Evolutionary conservation across 1,140 invertebrate species (phyloP).

Genomic region (Hypothenemus hampei): DNA sequence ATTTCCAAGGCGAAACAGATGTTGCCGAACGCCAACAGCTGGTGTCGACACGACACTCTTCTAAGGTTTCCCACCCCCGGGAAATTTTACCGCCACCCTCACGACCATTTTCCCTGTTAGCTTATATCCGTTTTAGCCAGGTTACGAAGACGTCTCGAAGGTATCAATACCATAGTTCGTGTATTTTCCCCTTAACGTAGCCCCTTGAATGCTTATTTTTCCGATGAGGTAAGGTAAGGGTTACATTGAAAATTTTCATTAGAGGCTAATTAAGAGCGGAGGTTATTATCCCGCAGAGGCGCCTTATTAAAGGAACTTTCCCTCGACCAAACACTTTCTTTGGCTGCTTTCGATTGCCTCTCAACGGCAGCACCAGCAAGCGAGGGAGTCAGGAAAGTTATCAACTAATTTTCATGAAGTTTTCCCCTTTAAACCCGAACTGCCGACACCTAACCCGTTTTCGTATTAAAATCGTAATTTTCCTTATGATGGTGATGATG

Average conservation of each 20-base stretch:
- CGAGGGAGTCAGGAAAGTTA: too few relatives aligned
- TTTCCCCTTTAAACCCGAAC: neutral
- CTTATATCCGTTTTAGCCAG: neutral
- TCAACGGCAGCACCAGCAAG: too few relatives aligned
- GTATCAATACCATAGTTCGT: neutral
- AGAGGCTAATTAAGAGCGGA: slow-evolving; percentile 45
- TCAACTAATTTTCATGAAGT: slow-evolving; percentile 20
- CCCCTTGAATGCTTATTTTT: too few relatives aligned
- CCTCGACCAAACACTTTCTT: slow-evolving; percentile 25
- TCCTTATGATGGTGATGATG: too few relatives aligned
- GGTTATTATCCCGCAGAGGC: slow-evolving; percentile 43
- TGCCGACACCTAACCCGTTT: neutral
- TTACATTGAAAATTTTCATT: slow-evolving; percentile 40
- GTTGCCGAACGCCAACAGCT: slow-evolving; percentile 26
- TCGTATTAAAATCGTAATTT: too few relatives aligned
- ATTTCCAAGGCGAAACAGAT: slow-evolving; percentile 25
- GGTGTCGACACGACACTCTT: slow-evolving; percentile 34
- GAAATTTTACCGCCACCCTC: too few relatives aligned
- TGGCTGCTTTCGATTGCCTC: slow-evolving; percentile 24
- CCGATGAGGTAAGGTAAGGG: slow-evolving; percentile 14
- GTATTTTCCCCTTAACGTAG: slow-evolving; percentile 12
- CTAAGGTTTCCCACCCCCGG: slow-evolving; percentile 26
- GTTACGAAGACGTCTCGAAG: slow-evolving; percentile 1
- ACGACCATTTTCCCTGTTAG: slow-evolving; percentile 8
- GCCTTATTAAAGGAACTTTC: slow-evolving; percentile 43